phyloP scores from a whole-genome alignment of 2,797 vertebrate species.

The Notolepis coatsorum region DNA sequence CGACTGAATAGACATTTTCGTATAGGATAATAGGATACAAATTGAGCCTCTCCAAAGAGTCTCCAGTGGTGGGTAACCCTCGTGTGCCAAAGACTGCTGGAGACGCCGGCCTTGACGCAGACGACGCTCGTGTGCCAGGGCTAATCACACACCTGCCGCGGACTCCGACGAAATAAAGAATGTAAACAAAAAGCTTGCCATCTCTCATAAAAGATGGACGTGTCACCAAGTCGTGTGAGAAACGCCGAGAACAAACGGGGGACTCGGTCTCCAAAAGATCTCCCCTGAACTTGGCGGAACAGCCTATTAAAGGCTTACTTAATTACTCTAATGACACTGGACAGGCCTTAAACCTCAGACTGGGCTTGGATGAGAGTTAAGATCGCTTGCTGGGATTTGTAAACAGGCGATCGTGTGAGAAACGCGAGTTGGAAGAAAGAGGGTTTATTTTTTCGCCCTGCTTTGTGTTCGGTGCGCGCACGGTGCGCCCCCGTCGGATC shows the following conservation, averaged over 20 bases:
- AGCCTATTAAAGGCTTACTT: constrained; percentile 99
- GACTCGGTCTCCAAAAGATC: constrained; percentile 94
- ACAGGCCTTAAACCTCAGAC: constrained; percentile 96
- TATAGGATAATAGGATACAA: constrained; percentile 99
- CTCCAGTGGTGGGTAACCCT: constrained; percentile 91
- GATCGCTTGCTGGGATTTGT: constrained; percentile 89
- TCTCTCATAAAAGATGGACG: constrained; percentile 93
- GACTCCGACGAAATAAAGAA: constrained; percentile 88
- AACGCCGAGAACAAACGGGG: constrained; percentile 95
- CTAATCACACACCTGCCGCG: constrained; percentile 95
- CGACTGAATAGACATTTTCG: constrained; percentile 99
- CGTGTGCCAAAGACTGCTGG: constrained; percentile 96
- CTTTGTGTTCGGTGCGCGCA: constrained; percentile 84
- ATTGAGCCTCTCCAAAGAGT: constrained; percentile 98
- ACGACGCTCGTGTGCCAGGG: constrained; percentile 93
- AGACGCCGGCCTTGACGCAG: constrained; percentile 80
- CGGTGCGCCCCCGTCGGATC: constrained; percentile 83
- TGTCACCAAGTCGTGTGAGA: constrained; percentile 99
- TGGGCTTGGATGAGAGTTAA: constrained; percentile 83
- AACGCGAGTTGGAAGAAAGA: constrained; percentile 83
- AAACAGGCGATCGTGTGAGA: constrained; percentile 90
- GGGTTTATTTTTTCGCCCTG: constrained; percentile 76
- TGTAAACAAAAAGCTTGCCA: constrained; percentile 94
- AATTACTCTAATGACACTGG: constrained; percentile 99
- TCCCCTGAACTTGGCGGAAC: constrained; percentile 99